Conservation (phyloP, 2,113 vertebrate genomes). For the Acinonyx jubatus region DNA sequence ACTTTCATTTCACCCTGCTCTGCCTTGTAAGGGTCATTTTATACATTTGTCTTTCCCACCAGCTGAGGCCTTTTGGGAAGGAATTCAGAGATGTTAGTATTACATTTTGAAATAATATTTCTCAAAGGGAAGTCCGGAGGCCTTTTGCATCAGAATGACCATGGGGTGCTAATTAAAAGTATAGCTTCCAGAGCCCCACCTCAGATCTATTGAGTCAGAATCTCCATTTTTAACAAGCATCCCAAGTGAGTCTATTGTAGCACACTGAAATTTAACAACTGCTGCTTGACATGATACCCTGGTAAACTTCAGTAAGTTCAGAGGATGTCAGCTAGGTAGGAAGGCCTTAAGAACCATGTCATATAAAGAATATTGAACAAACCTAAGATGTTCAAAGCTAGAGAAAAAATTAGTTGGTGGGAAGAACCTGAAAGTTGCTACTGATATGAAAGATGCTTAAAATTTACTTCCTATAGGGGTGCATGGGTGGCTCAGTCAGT, state of each 20-base stretch:
- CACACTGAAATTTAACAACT: background rate
- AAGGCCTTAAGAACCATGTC: background rate
- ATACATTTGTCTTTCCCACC: background rate
- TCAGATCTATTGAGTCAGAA: background rate
- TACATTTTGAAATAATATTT: background rate
- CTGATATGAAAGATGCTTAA: background rate
- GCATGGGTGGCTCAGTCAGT: too few relatives aligned
- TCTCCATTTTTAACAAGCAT: conserved; percentile 33
- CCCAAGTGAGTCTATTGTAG: background rate
- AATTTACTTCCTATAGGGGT: background rate
- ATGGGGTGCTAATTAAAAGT: background rate
- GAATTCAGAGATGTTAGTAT: background rate
- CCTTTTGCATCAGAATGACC: background rate
- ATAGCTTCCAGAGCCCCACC: background rate
- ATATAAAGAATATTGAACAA: background rate
- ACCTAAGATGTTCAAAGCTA: background rate
- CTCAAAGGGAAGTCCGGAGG: background rate
- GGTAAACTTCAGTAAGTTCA: background rate
- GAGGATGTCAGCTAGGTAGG: background rate
- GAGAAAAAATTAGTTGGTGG: background rate
- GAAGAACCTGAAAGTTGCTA: background rate
- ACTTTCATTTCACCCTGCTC: background rate
- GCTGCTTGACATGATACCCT: background rate
- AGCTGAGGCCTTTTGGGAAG: background rate
- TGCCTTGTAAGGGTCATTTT: background rate